Evolutionary conservation across 2,888 invertebrate genomes (phyloP).

Genomic region (Schizaphis graminum): DNA sequence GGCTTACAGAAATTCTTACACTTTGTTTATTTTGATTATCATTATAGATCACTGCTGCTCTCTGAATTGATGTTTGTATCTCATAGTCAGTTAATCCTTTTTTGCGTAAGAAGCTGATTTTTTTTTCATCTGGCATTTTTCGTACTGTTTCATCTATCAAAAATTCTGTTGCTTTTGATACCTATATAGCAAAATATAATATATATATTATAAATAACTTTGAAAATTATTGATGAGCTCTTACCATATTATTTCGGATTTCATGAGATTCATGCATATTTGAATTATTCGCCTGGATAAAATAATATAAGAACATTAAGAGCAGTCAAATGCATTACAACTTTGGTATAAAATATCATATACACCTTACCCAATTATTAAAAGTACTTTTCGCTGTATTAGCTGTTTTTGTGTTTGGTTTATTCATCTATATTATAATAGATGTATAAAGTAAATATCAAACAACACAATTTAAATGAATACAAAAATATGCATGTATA

Average conservation of each 20-base stretch:
- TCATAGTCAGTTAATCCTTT: conserved; percentile 48
- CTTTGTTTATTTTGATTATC: not conserved
- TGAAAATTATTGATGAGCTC: not conserved
- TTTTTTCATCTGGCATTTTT: not conserved
- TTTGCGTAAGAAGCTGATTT: conserved; percentile 14
- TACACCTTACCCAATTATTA: not conserved
- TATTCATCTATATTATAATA: not conserved
- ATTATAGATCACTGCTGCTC: not conserved
- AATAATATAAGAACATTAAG: not conserved
- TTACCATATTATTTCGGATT: not conserved
- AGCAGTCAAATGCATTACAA: not conserved
- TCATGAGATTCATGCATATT: no score
- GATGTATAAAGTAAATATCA: not conserved
- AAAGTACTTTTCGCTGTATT: not conserved
- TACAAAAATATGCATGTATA: not conserved
- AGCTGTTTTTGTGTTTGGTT: not conserved
- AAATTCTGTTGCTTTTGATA: conserved; percentile 47
- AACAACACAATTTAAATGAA: conserved; percentile 16
- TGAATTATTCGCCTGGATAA: not conserved
- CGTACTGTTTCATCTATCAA: not conserved
- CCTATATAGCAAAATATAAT: not conserved
- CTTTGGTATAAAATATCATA: not conserved
- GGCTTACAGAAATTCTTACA: not conserved
- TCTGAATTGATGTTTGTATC: conserved; percentile 31
- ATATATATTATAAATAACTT: not conserved